These are phyloP conservation scores for Streptopelia turtur DNA, from an alignment of 2,797 vertebrate genomes.

Conservation along the genomic window DNA sequence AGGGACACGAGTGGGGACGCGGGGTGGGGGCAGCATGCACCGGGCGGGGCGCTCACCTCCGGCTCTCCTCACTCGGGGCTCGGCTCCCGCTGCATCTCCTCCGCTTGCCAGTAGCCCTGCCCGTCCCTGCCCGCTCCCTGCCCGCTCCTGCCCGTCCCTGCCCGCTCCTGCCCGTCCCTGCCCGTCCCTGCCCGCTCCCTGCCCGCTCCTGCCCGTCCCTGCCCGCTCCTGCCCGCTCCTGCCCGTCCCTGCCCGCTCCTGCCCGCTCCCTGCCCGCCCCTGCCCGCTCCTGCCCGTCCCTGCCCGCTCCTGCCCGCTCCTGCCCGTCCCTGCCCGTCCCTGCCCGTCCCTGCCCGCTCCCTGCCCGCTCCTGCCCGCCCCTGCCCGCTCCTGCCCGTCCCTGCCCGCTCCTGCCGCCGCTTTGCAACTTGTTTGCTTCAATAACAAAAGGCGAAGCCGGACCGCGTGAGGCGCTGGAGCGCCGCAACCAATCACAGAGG, in stretches of 20 bases:
- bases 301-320: not conserved
- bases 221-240: not conserved
- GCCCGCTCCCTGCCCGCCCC: not conserved
- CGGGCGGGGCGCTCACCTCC: not conserved
- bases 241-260: not conserved
- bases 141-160: not conserved
- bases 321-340: no score
- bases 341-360: no score
- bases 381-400: not conserved
- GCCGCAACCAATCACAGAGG: constrained; percentile 70
- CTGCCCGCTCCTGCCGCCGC: no score
- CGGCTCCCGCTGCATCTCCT: not conserved
- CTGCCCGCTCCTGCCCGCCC: no score
- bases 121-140: no score
- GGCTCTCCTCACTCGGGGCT: not conserved
- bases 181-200: no score
- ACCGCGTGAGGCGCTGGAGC: constrained; percentile 75
- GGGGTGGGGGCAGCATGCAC: no score
- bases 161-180: not conserved
- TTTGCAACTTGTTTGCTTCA: constrained; percentile 68
- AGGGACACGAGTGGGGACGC: no score
- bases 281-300: no score
- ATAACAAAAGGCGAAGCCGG: constrained; percentile 80
- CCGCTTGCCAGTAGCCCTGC: not conserved
- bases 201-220: not conserved